A percentile compares a stretch with the other conserved stretches of the same genome.
These are phyloP conservation scores for Sternotherus odoratus DNA, from an alignment of 2,797 vertebrate genomes.

Conservation along the genomic window DNA sequence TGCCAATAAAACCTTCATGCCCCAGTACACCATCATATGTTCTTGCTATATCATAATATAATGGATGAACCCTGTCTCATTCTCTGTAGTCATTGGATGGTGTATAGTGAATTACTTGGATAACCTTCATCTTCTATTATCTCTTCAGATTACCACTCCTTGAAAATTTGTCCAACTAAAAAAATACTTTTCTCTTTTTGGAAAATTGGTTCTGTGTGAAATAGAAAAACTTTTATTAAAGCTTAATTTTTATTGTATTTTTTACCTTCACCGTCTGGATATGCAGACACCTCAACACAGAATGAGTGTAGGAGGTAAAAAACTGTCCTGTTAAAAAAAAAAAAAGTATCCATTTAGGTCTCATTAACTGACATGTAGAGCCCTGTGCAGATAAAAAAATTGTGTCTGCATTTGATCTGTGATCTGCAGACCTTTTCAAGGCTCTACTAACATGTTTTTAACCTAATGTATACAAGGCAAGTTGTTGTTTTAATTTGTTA, in stretches of 20 bases:
- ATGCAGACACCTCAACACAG: not conserved
- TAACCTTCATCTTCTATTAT: not conserved
- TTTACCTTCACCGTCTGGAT: not conserved
- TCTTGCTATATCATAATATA: not conserved
- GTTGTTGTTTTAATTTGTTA: not conserved
- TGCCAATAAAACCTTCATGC: not conserved
- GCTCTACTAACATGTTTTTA: not conserved
- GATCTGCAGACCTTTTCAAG: too few species aligned
- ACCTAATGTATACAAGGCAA: not conserved
- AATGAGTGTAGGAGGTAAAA: not conserved
- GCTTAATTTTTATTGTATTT: fast-evolving
- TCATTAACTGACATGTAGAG: fast-evolving
- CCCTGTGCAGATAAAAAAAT: too few species aligned
- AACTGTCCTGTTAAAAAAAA: not conserved
- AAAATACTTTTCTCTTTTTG: not conserved
- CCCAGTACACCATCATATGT: not conserved
- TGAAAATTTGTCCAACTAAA: not conserved
- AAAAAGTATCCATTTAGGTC: not conserved
- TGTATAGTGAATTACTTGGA: not conserved
- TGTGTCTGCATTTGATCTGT: too few species aligned
- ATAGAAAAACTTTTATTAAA: not conserved
- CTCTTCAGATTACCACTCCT: not conserved
- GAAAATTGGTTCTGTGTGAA: not conserved
- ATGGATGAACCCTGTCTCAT: not conserved
- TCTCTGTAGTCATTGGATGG: not conserved